Base-by-base conservation (phyloP, 2,113 vertebrate genomes). In the Pitta sordida region DNA sequence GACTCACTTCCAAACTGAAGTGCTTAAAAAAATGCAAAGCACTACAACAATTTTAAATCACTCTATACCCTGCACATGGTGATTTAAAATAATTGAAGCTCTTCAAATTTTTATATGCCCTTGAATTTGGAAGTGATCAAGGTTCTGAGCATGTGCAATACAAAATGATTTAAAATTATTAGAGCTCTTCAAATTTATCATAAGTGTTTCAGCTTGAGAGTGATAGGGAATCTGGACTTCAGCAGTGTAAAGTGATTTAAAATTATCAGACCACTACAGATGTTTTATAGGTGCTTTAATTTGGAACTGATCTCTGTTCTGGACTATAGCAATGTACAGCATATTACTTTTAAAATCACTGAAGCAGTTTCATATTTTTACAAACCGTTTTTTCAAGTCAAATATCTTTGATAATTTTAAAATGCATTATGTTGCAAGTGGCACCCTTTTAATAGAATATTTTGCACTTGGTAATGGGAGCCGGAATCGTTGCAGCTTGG, bases 21-120 rank as follows among this genome's bases (percentile, higher is more conserved):
- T 87, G 82, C 96, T 97, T 97, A 94, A 97, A 97, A 97, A 98
- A 98, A 98, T 97, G 97, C 93, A 94, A 98, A 95, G 97, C 98
- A 97, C 96, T 97, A 97, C 97, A 98, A 97, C 96, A 97, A 98
- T 98, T 97, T 96, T 89, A 98, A 97, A 98, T 98, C 96, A 97
- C 92, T 97, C 96, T 97, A 92, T 95, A 86, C 37, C 69, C 93
- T 94, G 94, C 93, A 97, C 96, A 95, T 96, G 95, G 97, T 94
- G 95, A 98, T 98, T 98, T 98, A 97, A 98, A 98, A 98, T 98
- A 98, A 98, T 98, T 98, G 97, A 98, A 97, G 96, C 97, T 97
- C 97, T 98, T 98, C 96, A 97, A 96, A 98, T 98, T 98, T 98
- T 98, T 98, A 97, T 98, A 96, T 96, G 96, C 84, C 94, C 87